Percentiles rank a stretch among this genome's conserved stretches.
Conservation (phyloP, 2,797 vertebrate species). For the Pseudopleuronectes americanus region DNA sequence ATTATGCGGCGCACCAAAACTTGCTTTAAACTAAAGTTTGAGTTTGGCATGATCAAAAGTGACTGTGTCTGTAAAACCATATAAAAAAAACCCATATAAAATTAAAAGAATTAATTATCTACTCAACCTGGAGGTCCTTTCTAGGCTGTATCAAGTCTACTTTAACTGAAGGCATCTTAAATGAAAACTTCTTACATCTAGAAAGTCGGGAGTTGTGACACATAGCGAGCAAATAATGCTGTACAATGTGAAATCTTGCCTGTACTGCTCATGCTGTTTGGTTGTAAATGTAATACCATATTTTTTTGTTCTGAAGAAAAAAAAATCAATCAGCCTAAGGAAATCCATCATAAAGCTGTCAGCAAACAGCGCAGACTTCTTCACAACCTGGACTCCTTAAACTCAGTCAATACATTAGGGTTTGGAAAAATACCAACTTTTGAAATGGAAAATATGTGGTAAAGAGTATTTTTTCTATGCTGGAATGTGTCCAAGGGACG, state of each 20-base stretch:
- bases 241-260: neutral
- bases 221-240: neutral
- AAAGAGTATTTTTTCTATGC: slow-evolving; percentile 37
- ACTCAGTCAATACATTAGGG: slow-evolving; percentile 39
- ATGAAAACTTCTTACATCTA: slow-evolving; percentile 18
- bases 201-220: slow-evolving; percentile 14
- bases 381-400: slow-evolving; percentile 25
- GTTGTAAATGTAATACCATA: slow-evolving; percentile 16
- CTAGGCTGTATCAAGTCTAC: too few species aligned
- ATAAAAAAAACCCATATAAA: neutral
- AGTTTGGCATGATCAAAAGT: too few species aligned
- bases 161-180: slow-evolving; percentile 6
- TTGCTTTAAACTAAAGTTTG: neutral
- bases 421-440: slow-evolving; percentile 51
- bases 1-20: neutral
- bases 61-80: neutral
- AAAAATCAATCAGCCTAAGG: slow-evolving; percentile 16
- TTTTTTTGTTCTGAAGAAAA: slow-evolving; percentile 3
- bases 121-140: neutral
- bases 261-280: slow-evolving; percentile 3
- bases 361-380: slow-evolving; percentile 29
- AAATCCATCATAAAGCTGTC: slow-evolving; percentile 41
- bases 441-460: slow-evolving; percentile 42
- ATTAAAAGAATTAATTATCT: neutral
- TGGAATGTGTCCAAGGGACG: slow-evolving; percentile 41